phyloP scores from a whole-genome alignment of 2,797 vertebrate genomes.

The Tiaroga cobitis region DNA sequence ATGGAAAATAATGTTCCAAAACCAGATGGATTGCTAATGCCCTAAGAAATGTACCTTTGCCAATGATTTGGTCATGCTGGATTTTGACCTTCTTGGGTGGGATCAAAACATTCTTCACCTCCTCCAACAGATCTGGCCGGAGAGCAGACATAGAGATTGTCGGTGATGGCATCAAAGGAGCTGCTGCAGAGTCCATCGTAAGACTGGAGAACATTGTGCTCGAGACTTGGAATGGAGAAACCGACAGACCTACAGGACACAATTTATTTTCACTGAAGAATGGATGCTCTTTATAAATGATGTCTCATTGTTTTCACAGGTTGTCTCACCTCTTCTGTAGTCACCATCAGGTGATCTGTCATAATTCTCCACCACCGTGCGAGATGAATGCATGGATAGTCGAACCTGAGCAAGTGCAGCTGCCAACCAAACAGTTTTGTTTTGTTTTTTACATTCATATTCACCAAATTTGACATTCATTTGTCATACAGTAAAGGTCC shows the following conservation, averaged over 20 bases:
- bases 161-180: conserved; percentile 80
- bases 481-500: background rate
- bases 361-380: conserved; percentile 36
- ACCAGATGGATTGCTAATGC: background rate
- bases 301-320: background rate
- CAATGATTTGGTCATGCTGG: conserved; percentile 85
- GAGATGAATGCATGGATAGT: conserved; percentile 67
- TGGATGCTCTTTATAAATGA: background rate
- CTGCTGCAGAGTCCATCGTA: conserved; percentile 69
- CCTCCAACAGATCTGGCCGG: conserved; percentile 82
- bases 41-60: conserved; percentile 83
- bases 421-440: conserved; percentile 59
- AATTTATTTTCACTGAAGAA: background rate
- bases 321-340: conserved; percentile 75
- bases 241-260: conserved; percentile 58
- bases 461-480: background rate
- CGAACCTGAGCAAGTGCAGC: conserved; percentile 69
- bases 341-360: conserved; percentile 72
- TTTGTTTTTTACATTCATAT: background rate
- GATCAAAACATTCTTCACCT: conserved; percentile 95
- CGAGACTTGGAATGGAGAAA: conserved; percentile 62
- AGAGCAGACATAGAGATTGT: conserved; percentile 81
- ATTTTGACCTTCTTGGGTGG: conserved; percentile 82
- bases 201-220: conserved; percentile 67
- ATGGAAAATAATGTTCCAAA: background rate